Evolutionary conservation across 1,140 invertebrate species (phyloP).

Genomic region (Atopsyche davidsoni): DNA sequence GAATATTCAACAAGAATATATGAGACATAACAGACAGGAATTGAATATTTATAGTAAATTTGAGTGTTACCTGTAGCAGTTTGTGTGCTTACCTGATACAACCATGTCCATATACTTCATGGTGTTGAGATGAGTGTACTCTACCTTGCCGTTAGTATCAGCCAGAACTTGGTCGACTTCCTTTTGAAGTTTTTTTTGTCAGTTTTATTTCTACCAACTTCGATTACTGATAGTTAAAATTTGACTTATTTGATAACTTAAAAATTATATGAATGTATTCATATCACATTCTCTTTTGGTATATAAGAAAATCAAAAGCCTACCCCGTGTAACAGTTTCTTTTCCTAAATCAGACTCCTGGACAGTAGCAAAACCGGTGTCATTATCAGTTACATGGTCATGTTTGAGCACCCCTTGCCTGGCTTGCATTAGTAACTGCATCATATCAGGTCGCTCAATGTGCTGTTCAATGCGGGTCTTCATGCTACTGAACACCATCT

Average conservation of each 20-base stretch:
- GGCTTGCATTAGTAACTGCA: conserved; percentile 42
- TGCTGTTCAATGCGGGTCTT: neutral
- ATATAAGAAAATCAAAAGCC: neutral
- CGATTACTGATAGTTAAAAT: no score
- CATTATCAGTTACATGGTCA: conserved; percentile 11
- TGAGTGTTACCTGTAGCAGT: no score
- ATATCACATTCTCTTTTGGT: no score
- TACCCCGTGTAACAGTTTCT: conserved; percentile 2
- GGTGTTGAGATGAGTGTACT: conserved; percentile 36
- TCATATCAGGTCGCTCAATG: conserved; percentile 34
- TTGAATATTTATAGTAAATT: no score
- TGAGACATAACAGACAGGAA: no score
- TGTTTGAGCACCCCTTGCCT: conserved; percentile 28
- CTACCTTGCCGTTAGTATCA: conserved; percentile 32
- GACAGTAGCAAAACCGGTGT: conserved; percentile 28
- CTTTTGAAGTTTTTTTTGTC: conserved; percentile 42
- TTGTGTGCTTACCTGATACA: conserved; percentile 25
- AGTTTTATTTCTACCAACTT: no score
- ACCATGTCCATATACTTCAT: conserved; percentile 36
- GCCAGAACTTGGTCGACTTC: conserved; percentile 38
- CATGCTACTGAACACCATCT: neutral
- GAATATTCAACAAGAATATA: no score
- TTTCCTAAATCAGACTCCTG: conserved; percentile 24
- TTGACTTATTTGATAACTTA: no score
- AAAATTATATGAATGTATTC: no score